Evolutionary conservation across 53 echinoderm and acorn worm genomes (phyloP).

Genomic region (Henricia sp.): DNA sequence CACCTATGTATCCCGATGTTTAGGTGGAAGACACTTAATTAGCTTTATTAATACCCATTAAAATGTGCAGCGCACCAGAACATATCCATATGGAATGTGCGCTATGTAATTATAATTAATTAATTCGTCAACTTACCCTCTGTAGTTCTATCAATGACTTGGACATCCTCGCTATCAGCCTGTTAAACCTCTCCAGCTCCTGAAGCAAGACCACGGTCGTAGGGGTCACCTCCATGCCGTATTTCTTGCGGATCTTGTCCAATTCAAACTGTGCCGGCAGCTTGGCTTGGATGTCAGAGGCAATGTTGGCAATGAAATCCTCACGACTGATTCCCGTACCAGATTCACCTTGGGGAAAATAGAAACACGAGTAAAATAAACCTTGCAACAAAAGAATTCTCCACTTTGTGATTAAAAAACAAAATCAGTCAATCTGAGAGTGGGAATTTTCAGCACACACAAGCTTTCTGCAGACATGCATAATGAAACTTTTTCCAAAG

Average conservation of each 20-base stretch:
- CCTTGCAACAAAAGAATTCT: neutral
- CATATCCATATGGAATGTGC: no score
- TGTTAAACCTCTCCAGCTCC: constrained; percentile 94
- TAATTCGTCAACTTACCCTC: constrained; percentile 90
- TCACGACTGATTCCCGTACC: constrained; percentile 95
- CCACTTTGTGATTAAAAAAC: no score
- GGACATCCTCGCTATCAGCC: constrained; percentile 85
- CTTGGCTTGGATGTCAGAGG: constrained; percentile 94
- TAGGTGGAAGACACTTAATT: no score
- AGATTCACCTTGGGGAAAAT: constrained; percentile 74
- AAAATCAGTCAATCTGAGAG: no score
- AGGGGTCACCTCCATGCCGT: constrained; percentile 86
- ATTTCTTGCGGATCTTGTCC: constrained; percentile 96
- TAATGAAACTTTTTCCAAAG: no score
- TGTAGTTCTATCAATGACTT: constrained; percentile 91
- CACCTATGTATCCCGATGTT: no score
- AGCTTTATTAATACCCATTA: no score
- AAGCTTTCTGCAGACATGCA: no score
- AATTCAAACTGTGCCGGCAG: constrained; percentile 97
- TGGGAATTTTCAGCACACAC: no score
- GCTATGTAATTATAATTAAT: no score
- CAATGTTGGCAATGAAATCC: constrained; percentile 98
- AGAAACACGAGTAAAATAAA: neutral
- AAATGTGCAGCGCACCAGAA: no score
- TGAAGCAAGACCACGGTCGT: constrained; percentile 97